Percentiles rank a stretch among this genome's conserved stretches.
Evolutionary conservation across 2,797 vertebrate genomes (phyloP).

Genomic region (Kryptolebias ocellatus): DNA sequence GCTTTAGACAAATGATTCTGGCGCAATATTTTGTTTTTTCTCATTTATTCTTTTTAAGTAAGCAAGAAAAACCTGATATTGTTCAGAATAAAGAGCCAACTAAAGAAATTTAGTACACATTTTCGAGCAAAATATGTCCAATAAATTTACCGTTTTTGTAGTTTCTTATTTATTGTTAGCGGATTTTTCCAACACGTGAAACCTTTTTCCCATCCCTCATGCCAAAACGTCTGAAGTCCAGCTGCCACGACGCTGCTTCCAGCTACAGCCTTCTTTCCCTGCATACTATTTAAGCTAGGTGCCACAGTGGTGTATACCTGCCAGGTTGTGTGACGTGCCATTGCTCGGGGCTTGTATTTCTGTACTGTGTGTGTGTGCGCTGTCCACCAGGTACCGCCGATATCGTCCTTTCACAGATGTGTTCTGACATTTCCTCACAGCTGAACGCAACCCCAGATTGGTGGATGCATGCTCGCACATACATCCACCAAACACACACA

Average conservation of each 20-base stretch:
- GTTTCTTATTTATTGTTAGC: no score
- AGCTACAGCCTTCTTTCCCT: slow-evolving; percentile 26
- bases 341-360: slow-evolving; percentile 50
- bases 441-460: slow-evolving; percentile 54
- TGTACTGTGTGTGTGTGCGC: slow-evolving; percentile 35
- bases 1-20: no score
- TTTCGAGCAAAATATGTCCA: no score
- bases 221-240: slow-evolving; percentile 19
- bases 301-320: slow-evolving; percentile 66
- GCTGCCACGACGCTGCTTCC: slow-evolving; percentile 29
- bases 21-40: no score
- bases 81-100: no score
- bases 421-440: slow-evolving; percentile 81
- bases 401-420: slow-evolving; percentile 81
- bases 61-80: no score
- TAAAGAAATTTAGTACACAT: no score
- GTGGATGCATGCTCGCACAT: slow-evolving; percentile 31
- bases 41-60: no score
- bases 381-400: slow-evolving; percentile 70
- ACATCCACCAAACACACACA: slow-evolving; percentile 11
- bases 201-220: slow-evolving; percentile 8
- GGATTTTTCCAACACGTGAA: not conserved
- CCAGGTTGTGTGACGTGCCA: slow-evolving; percentile 53
- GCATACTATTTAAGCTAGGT: slow-evolving; percentile 55
- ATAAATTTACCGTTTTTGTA: no score